phyloP scores from a whole-genome alignment of 2,797 vertebrate genomes.

The Myripristis jacobus region DNA sequence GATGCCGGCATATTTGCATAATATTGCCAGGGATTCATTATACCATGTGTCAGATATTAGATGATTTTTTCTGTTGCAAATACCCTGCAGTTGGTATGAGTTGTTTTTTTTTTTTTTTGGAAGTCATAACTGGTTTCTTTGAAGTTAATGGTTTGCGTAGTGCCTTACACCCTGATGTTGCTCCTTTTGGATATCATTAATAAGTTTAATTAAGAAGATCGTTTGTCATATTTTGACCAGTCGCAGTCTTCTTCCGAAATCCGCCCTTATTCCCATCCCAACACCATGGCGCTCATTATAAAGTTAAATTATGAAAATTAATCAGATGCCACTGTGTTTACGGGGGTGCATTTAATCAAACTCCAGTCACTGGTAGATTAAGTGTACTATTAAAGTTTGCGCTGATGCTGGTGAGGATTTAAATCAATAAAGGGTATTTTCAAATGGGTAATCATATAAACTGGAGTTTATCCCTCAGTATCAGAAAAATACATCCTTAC shows the following conservation, averaged over 20 bases:
- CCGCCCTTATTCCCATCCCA: not conserved
- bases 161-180: not conserved
- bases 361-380: conserved; percentile 1
- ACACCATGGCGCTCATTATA: conserved; percentile 15
- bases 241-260: conserved; percentile 12
- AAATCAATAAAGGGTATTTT: conserved; percentile 13
- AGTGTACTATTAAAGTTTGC: conserved; percentile 1
- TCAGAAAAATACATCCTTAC: not conserved
- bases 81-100: not conserved
- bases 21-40: conserved; percentile 1
- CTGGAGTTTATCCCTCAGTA: not conserved
- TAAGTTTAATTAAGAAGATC: not conserved
- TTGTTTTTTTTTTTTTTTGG: not conserved
- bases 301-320: conserved; percentile 33
- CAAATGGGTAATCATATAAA: not conserved
- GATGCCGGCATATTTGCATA: conserved; percentile 5
- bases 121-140: not conserved
- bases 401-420: not conserved
- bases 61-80: not conserved
- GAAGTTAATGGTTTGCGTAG: not conserved
- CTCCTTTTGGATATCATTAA: not conserved
- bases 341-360: conserved; percentile 16
- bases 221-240: conserved; percentile 14
- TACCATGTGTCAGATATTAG: not conserved
- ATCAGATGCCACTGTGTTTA: conserved; percentile 10